A percentile compares a stretch with the other conserved stretches of the same genome.
Conservation (phyloP, 2,888 invertebrate genomes). For the Bombylius discolor region DNA sequence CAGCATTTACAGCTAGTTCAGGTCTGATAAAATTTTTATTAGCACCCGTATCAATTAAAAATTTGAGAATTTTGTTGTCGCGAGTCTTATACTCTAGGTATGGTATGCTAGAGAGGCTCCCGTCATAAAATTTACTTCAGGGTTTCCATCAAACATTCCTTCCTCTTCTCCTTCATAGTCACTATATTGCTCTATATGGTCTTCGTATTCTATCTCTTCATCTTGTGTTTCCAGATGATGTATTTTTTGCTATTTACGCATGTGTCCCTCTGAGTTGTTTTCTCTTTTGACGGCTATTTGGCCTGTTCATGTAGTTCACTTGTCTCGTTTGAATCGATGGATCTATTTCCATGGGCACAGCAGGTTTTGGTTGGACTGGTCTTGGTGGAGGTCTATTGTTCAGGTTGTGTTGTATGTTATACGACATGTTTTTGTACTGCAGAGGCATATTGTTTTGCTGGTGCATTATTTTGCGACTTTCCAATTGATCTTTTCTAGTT, state of each 20-base stretch:
- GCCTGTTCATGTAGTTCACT: background rate
- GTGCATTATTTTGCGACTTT: too few species aligned
- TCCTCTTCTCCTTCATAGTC: background rate
- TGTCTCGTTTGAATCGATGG: background rate
- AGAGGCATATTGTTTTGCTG: background rate
- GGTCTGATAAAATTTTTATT: constrained; percentile 6
- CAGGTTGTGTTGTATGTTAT: constrained; percentile 1
- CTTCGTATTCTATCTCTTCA: background rate
- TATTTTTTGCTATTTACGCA: background rate
- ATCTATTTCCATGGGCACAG: background rate
- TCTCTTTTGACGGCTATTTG: background rate
- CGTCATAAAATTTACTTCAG: background rate
- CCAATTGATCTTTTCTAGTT: too few species aligned
- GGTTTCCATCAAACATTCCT: background rate
- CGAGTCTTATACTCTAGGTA: background rate
- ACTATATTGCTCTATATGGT: background rate
- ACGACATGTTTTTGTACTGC: background rate
- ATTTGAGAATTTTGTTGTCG: constrained; percentile 2
- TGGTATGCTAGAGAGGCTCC: background rate
- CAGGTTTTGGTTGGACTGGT: background rate
- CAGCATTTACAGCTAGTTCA: background rate
- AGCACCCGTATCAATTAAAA: constrained; percentile 4
- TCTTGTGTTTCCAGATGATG: background rate
- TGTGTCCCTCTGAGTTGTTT: background rate
- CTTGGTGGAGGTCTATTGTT: background rate